Evolutionary conservation across 2,113 vertebrate genomes (phyloP).

Genomic region (Tragelaphus strepsiceros): DNA sequence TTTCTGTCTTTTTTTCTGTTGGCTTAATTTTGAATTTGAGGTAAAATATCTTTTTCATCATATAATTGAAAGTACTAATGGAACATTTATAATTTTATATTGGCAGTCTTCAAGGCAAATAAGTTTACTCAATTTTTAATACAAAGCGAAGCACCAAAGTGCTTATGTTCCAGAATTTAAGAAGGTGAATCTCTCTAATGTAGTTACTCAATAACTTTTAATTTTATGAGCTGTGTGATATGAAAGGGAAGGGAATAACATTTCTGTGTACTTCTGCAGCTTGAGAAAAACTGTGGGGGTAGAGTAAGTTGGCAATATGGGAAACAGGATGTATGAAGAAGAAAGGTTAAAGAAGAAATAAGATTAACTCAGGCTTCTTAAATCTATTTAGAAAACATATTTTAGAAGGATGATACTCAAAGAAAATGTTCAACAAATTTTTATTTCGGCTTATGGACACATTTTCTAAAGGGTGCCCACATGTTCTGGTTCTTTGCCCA

Average conservation of each 20-base stretch:
- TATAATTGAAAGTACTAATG: neutral
- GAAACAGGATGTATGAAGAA: neutral
- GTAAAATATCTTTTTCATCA: neutral
- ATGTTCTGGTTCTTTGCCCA: neutral
- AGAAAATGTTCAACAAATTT: neutral
- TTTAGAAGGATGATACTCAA: neutral
- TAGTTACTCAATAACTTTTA: neutral
- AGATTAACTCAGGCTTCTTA: neutral
- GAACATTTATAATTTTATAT: neutral
- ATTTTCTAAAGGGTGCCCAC: neutral
- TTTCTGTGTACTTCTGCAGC: neutral
- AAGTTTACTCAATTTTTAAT: slow-evolving; percentile 16
- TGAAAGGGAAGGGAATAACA: neutral
- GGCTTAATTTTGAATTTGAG: slow-evolving; percentile 2
- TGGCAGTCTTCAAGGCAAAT: neutral
- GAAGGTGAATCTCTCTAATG: neutral
- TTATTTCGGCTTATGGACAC: neutral
- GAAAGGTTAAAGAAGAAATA: neutral
- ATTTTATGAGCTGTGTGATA: neutral
- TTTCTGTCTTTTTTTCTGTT: neutral
- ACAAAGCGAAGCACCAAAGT: neutral
- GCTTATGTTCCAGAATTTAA: neutral
- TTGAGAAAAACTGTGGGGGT: neutral
- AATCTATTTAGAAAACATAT: neutral
- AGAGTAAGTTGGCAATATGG: neutral